phyloP scores from a whole-genome alignment of 2,113 vertebrate species.

The Varanus salvator region DNA sequence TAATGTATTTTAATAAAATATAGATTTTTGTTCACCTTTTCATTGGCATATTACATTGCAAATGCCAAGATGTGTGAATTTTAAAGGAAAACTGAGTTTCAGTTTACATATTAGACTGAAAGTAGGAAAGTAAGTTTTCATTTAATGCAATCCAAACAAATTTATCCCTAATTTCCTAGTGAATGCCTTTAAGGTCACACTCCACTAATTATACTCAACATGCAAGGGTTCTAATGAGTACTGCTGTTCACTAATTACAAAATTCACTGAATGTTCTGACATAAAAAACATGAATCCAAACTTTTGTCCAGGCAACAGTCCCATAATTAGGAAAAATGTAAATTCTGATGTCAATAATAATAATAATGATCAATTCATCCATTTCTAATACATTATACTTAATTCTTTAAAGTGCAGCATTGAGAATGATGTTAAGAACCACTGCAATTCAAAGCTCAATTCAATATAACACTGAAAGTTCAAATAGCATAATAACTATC shows the following conservation, averaged over 20 bases:
- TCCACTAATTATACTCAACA: slow-evolving; percentile 53
- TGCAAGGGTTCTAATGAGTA: slow-evolving; percentile 55
- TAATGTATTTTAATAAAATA: too few relatives aligned
- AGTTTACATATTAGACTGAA: too few relatives aligned
- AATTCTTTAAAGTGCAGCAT: slow-evolving; percentile 38
- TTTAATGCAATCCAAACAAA: too few relatives aligned
- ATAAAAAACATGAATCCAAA: slow-evolving; percentile 50
- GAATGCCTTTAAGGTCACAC: slow-evolving; percentile 66
- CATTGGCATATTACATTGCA: too few relatives aligned
- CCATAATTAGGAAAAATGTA: neutral
- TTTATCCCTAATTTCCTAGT: neutral
- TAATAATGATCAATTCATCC: slow-evolving; percentile 37
- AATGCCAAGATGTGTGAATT: too few relatives aligned
- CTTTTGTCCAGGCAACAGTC: slow-evolving; percentile 14
- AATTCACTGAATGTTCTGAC: slow-evolving; percentile 51
- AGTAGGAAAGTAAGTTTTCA: too few relatives aligned
- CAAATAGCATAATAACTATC: slow-evolving; percentile 53
- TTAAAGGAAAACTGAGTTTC: too few relatives aligned
- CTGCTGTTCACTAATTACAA: slow-evolving; percentile 49
- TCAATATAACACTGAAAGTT: slow-evolving; percentile 59
- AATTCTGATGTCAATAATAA: neutral
- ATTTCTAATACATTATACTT: slow-evolving; percentile 49
- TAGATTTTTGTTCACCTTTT: too few relatives aligned
- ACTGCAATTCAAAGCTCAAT: slow-evolving; percentile 53
- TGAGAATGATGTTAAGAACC: slow-evolving; percentile 39